Base-by-base conservation (phyloP, 2,113 vertebrate species). In the Callithrix jacchus region DNA sequence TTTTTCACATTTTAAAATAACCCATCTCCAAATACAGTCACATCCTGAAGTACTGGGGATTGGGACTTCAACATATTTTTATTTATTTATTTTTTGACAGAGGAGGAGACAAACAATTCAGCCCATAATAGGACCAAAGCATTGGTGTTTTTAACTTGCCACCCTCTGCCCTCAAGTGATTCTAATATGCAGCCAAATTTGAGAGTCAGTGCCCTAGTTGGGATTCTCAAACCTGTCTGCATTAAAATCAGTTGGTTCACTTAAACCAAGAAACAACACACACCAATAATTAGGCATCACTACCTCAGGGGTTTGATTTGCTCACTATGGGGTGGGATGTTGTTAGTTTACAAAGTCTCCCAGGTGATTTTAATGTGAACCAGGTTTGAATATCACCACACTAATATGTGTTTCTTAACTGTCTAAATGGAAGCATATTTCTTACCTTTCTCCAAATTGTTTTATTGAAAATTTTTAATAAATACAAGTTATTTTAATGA, bases 381-480 rank as follows among this genome's bases (percentile, higher is more conserved):
- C 9, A 42, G 18, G 14, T 83, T 87, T 32, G 61, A 80, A 49
- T 45, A 82, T 25, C 32, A 58, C 2, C 11, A 2, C 20, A 54
- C 74, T 87, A 80, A 64, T 9, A 23, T 89, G 13, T 66, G 45
- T 54, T 97, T 87, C 86, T 87, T 91, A 64, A 86, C 27, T 73
- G 0, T 84, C 3, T 71, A 95, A 45, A 77, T 35, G 25, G 84
- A 96, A 91, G 23, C 18, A 9, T 61, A 40, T 91, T 87, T 76
- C 30, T 81, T 77, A 74, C 8, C 11, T 68, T 93, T 73, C 20
- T 83, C 21, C 52, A 45, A 52, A 37, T 83, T 70, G 68, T 90
- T 79, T 77, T 52, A 81, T 87, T 74, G 47, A 71, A 74, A 92
- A 86, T 81, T 87, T 8, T 23, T 37, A 91, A 93, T 56, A 92